phyloP scores from a whole-genome alignment of 2,797 vertebrate genomes.

The Anguilla pacifica region DNA sequence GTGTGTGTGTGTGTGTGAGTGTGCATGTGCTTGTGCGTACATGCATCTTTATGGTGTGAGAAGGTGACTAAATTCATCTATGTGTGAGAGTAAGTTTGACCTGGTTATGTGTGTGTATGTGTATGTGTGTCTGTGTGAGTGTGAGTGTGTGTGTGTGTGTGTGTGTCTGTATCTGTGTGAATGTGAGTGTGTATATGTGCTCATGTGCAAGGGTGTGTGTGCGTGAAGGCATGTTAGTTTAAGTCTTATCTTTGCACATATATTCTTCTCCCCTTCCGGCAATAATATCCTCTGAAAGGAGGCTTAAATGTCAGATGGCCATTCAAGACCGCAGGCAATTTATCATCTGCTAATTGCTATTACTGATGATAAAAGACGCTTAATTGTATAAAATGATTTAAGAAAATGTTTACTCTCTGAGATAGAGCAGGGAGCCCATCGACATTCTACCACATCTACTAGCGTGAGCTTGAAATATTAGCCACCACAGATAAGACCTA shows the following conservation, averaged over 20 bases:
- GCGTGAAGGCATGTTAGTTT: conserved; percentile 23
- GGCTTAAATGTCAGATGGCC: conserved; percentile 48
- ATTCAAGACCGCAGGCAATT: conserved; percentile 48
- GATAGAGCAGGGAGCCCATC: conserved; percentile 21
- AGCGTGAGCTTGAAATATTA: conserved; percentile 51
- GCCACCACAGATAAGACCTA: conserved; percentile 52
- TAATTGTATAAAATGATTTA: conserved; percentile 45
- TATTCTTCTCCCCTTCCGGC: conserved; percentile 60
- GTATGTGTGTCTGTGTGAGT: background rate
- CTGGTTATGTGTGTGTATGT: background rate
- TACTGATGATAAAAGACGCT: conserved; percentile 40
- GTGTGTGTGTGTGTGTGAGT: background rate
- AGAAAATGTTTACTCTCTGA: conserved; percentile 60
- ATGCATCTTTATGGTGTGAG: background rate
- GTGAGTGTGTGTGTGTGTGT: background rate
- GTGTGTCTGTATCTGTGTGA: conserved; percentile 29
- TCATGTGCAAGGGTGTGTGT: conserved; percentile 42
- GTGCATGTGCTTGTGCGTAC: no score
- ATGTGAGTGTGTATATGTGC: conserved; percentile 14
- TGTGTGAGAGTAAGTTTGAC: background rate
- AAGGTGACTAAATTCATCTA: background rate
- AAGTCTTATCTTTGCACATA: conserved; percentile 63
- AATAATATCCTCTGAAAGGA: conserved; percentile 50
- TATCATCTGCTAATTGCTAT: conserved; percentile 46
- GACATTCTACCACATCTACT: conserved; percentile 45